phyloP scores from a whole-genome alignment of 2,113 vertebrate species.

The Coryphaenoides rupestris region DNA sequence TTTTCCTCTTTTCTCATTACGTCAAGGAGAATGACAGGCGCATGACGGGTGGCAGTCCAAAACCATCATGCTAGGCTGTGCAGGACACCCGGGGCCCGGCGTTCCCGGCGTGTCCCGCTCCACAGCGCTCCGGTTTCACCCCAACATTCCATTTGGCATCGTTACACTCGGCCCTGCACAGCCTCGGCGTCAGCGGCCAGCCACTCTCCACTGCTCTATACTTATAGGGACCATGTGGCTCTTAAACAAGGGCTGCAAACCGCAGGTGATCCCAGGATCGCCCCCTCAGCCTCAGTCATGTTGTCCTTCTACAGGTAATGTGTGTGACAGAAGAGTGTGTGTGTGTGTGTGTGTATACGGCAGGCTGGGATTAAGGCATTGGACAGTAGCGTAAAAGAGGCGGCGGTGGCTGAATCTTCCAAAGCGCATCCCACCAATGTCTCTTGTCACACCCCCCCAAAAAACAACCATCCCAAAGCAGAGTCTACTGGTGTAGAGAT shows the following conservation, averaged over 20 bases:
- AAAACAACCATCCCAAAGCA: conserved; percentile 33
- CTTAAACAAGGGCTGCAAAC: not conserved
- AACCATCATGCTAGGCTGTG: conserved; percentile 42
- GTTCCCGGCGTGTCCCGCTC: no score
- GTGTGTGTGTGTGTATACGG: conserved; percentile 16
- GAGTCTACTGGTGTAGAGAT: conserved; percentile 18
- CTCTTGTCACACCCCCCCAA: conserved; percentile 25
- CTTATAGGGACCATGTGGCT: conserved; percentile 18
- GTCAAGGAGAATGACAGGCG: not conserved
- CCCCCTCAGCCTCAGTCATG: conserved; percentile 19
- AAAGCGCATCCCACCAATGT: conserved; percentile 28
- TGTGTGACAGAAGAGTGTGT: no score
- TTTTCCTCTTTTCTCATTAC: no score
- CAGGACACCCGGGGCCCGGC: conserved; percentile 17
- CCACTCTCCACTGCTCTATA: conserved; percentile 22
- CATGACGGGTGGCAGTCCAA: conserved; percentile 20
- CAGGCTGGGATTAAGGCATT: conserved; percentile 72
- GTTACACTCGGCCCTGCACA: conserved; percentile 21
- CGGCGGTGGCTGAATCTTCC: conserved; percentile 41
- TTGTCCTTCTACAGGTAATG: not conserved
- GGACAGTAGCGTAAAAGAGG: conserved; percentile 57
- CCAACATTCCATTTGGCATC: conserved; percentile 45
- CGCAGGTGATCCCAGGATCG: conserved; percentile 20
- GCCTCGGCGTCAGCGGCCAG: conserved; percentile 30
- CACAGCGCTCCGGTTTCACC: conserved; percentile 21